Percentiles rank a stretch among this genome's conserved stretches.
Conservation (phyloP, 1,140 invertebrate species). For the Pteromalus puparum region DNA sequence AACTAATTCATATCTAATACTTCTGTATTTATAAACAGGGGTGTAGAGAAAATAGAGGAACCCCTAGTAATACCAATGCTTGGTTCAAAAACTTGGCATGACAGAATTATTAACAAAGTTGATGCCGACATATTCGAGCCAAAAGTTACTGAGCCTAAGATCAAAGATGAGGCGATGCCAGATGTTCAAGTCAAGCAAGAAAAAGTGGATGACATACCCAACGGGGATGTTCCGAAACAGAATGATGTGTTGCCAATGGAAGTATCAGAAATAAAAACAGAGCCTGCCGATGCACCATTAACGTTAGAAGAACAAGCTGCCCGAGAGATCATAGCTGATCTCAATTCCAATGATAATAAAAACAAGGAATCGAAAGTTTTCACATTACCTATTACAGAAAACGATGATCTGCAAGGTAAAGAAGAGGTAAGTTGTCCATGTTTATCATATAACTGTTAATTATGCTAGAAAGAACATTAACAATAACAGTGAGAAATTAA, state of each 20-base stretch:
- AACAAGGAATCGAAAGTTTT: conserved; percentile 64
- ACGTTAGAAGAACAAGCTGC: conserved; percentile 77
- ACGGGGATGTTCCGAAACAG: conserved; percentile 48
- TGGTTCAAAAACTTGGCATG: conserved; percentile 67
- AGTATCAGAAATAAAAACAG: conserved; percentile 58
- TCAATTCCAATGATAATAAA: conserved; percentile 67
- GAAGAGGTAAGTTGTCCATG: conserved; percentile 74
- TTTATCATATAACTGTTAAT: not conserved
- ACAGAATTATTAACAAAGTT: conserved; percentile 69
- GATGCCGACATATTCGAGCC: conserved; percentile 68
- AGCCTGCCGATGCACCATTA: conserved; percentile 58
- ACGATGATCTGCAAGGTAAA: conserved; percentile 76
- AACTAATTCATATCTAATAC: conserved; percentile 33
- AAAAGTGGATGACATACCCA: conserved; percentile 39
- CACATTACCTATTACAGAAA: conserved; percentile 75
- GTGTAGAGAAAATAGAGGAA: conserved; percentile 73
- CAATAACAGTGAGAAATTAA: not conserved
- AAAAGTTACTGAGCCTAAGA: conserved; percentile 47
- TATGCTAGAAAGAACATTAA: not conserved
- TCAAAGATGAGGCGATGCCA: conserved; percentile 40
- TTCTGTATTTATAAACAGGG: conserved; percentile 67
- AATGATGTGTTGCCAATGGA: conserved; percentile 22
- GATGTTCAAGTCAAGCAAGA: conserved; percentile 57
- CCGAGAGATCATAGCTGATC: conserved; percentile 77
- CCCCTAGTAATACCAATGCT: conserved; percentile 81